A percentile compares a stretch with the other conserved stretches of the same genome.
These are phyloP conservation scores for Threskiornis aethiopicus DNA, from an alignment of 2,797 vertebrate species.

Conservation along the genomic window DNA sequence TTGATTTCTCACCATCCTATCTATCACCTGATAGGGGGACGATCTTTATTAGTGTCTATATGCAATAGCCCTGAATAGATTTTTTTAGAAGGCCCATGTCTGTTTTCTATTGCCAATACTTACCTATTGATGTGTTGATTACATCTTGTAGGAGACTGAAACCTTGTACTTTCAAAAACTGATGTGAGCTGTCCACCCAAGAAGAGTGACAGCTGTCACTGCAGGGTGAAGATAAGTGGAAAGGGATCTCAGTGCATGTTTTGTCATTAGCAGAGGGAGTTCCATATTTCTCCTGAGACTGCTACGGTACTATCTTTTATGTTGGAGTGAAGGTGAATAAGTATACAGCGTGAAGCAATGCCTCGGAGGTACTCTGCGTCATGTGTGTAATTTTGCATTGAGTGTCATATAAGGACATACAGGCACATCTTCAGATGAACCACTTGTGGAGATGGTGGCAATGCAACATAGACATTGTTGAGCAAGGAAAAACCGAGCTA, in stretches of 20 bases:
- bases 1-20: neutral
- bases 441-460: neutral
- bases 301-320: neutral
- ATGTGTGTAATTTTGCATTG: neutral
- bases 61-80: neutral
- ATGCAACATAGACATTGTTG: neutral
- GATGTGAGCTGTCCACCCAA: neutral
- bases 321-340: neutral
- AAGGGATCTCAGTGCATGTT: neutral
- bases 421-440: neutral
- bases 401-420: neutral
- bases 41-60: neutral
- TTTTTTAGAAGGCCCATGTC: neutral
- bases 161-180: neutral
- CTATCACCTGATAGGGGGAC: neutral
- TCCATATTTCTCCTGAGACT: neutral
- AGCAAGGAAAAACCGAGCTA: neutral
- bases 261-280: neutral
- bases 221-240: neutral
- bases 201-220: neutral
- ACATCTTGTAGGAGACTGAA: neutral
- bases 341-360: neutral
- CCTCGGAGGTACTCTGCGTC: neutral
- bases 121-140: neutral
- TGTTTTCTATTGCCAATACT: neutral